These are phyloP conservation scores for Poeciliopsis occidentalis DNA, from an alignment of 2,113 vertebrate species.

Conservation along the genomic window DNA sequence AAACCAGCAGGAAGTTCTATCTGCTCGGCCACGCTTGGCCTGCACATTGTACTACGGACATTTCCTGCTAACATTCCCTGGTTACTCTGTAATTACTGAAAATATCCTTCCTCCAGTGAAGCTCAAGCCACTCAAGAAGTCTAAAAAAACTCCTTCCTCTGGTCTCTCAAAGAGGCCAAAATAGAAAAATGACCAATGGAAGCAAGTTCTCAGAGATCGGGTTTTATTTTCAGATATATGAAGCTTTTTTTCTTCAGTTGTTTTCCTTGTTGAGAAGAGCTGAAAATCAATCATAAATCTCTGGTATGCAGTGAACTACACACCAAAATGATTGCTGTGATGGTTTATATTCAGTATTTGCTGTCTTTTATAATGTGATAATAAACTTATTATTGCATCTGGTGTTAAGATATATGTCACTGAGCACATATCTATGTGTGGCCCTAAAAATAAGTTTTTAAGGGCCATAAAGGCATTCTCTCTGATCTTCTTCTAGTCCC, in stretches of 20 bases:
- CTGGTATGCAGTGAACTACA: too few species aligned
- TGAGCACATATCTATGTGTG: too few species aligned
- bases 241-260: neutral
- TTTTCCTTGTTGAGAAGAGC: neutral
- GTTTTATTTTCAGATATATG: neutral
- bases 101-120: slow-evolving; percentile 62
- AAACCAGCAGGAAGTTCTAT: slow-evolving; percentile 63
- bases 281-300: neutral
- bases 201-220: slow-evolving; percentile 46
- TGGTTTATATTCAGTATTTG: too few species aligned
- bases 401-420: too few species aligned
- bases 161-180: slow-evolving; percentile 40
- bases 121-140: slow-evolving; percentile 61
- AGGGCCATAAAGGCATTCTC: too few species aligned
- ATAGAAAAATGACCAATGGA: slow-evolving; percentile 29
- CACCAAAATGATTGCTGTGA: too few species aligned
- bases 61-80: slow-evolving; percentile 74
- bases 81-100: slow-evolving; percentile 72
- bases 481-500: too few species aligned
- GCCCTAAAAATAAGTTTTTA: too few species aligned
- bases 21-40: slow-evolving; percentile 35
- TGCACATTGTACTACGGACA: slow-evolving; percentile 66
- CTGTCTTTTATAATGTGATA: too few species aligned
- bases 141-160: slow-evolving; percentile 67
- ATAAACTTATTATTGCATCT: too few species aligned